Base-by-base conservation (phyloP, 2,888 invertebrate species). In the Polyommatus iphigenia region DNA sequence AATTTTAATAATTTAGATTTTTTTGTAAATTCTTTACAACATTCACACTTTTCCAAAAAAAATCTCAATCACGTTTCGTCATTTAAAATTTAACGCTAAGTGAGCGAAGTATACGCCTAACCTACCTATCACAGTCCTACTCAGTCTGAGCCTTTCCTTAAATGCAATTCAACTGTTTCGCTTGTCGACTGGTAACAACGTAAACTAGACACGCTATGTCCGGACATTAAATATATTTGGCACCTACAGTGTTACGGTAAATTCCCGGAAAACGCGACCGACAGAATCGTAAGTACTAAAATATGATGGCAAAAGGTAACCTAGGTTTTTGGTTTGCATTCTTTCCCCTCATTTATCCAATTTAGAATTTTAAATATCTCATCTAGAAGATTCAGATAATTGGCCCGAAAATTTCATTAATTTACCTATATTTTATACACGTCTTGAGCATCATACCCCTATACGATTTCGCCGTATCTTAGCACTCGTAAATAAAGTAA, bases 81-180 rank as follows among this genome's bases (percentile, higher is more conserved):
- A 85, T 85, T 85, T 85, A 83, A 89, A 85, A 89, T 90, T 90
- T 89, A 88, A 90, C 90, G 88, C 92, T 92, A 92, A 92, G 87
- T 91, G 92, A 93, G 93, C 91, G 93, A 89, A 87, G 87, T 88
- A 90, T 87, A 89, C 88, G 87, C 89, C 90, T 94, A 92, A 91
- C 92, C 89, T 94, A 93, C 84, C 92, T 94, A 94, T 94, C 94
- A 94, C 94, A 94, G 94, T 94, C 93, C 94, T 90, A 91, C 91
- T 94, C 94, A 94, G 94, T 94, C 94, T 91, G 93, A 92, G 91
- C 93, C 92, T 89, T 93, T 91, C 91, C 93, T 85, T 92, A 92
- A 93, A 93, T 92, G 93, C 92, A 90, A 91, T 87, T 89, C 91
- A 87, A 87, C 89, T 88, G 90, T 89, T 87, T 91, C 87, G 87